phyloP scores from a whole-genome alignment of 2,888 invertebrate species.

The Papilio demoleus region DNA sequence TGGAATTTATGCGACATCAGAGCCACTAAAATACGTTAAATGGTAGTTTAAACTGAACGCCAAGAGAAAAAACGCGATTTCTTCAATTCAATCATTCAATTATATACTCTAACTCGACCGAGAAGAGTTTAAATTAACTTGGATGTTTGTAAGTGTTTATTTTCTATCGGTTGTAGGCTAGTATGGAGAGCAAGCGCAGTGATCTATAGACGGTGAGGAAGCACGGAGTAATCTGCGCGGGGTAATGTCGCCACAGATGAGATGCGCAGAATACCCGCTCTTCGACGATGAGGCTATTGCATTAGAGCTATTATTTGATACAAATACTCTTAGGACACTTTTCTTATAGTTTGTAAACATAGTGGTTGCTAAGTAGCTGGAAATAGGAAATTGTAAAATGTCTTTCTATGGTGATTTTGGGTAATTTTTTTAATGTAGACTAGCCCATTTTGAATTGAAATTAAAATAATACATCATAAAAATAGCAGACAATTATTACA shows the following conservation, averaged over 20 bases:
- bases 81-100: slow-evolving; percentile 45
- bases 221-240: slow-evolving; percentile 62
- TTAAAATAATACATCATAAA: neutral
- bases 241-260: slow-evolving; percentile 63
- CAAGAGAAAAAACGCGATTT: slow-evolving; percentile 53
- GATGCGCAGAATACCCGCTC: slow-evolving; percentile 42
- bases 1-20: slow-evolving; percentile 66
- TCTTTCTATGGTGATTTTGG: neutral
- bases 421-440: neutral
- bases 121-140: slow-evolving; percentile 48
- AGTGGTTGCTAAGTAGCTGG: no score
- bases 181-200: slow-evolving; percentile 73
- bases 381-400: no score
- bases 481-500: neutral
- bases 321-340: neutral
- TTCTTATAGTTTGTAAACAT: neutral
- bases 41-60: slow-evolving; percentile 58
- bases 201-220: slow-evolving; percentile 71
- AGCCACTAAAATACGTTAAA: slow-evolving; percentile 65
- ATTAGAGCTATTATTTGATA: neutral
- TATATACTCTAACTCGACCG: slow-evolving; percentile 41
- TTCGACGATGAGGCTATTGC: slow-evolving; percentile 4
- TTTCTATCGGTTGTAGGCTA: slow-evolving; percentile 69
- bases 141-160: slow-evolving; percentile 52
- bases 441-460: no score